phyloP scores from a whole-genome alignment of 2,797 vertebrate species.

The Notoglanidium macrostoma region DNA sequence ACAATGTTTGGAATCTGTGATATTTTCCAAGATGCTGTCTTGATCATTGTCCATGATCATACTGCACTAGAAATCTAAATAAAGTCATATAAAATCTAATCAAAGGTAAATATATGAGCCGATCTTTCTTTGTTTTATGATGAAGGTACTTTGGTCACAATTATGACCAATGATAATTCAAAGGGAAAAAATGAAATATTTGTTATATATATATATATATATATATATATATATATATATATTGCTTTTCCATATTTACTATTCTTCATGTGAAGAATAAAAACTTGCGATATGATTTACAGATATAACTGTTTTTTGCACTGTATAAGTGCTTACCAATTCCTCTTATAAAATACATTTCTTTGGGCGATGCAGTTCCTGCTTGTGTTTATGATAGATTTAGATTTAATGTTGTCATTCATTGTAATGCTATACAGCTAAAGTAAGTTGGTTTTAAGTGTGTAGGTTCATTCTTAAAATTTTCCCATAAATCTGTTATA shows the following conservation, averaged over 20 bases:
- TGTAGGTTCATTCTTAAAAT: background rate
- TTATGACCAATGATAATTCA: background rate
- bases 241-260: background rate
- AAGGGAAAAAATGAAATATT: background rate
- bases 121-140: background rate
- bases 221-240: too few relatives aligned
- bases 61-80: background rate
- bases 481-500: background rate
- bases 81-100: background rate
- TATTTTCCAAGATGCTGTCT: background rate
- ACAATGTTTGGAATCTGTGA: background rate
- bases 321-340: background rate
- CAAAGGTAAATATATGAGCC: background rate
- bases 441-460: background rate
- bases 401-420: background rate
- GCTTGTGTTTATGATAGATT: background rate
- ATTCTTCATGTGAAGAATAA: background rate
- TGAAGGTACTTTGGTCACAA: background rate
- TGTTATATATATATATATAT: background rate
- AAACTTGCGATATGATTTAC: background rate
- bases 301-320: background rate
- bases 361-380: too few relatives aligned
- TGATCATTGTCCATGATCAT: background rate
- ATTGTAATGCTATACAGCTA: background rate
- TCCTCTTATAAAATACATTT: too few relatives aligned